A percentile compares a stretch with the other conserved stretches of the same genome.
These are phyloP conservation scores for Hoplodrina blanda DNA, from an alignment of 2,888 invertebrate genomes.

Conservation along the genomic window DNA sequence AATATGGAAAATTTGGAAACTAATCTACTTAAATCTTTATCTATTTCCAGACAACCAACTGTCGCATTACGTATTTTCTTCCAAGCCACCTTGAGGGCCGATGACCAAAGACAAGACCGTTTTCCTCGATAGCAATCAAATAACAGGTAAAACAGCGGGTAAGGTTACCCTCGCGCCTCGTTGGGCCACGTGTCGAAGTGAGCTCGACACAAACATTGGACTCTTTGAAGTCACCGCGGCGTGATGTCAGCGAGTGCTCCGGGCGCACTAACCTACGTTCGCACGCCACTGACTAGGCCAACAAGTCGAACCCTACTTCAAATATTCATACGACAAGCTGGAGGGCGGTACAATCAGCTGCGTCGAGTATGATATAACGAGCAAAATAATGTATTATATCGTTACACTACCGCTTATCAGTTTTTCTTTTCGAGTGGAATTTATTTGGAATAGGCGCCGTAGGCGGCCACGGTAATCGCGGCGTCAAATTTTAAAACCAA, in stretches of 20 bases:
- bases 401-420: neutral
- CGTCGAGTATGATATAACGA: neutral
- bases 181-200: constrained; percentile 9
- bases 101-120: neutral
- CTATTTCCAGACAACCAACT: neutral
- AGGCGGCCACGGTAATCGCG: no score
- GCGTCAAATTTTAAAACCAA: neutral
- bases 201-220: constrained; percentile 40
- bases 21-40: neutral
- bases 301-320: constrained; percentile 30
- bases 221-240: constrained; percentile 37
- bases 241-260: constrained; percentile 14
- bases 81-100: neutral
- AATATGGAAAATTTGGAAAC: neutral
- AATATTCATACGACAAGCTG: constrained; percentile 17
- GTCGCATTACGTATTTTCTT: neutral
- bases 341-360: neutral
- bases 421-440: no score
- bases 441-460: no score
- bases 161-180: neutral
- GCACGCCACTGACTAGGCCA: neutral
- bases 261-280: constrained; percentile 34
- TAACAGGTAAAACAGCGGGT: neutral
- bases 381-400: neutral
- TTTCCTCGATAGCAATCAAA: neutral